Evolutionary conservation across 2,797 vertebrate species (phyloP), one percentile per base, ranked within the genome.

Genomic region (Petrocephalus sullivani): DNA sequence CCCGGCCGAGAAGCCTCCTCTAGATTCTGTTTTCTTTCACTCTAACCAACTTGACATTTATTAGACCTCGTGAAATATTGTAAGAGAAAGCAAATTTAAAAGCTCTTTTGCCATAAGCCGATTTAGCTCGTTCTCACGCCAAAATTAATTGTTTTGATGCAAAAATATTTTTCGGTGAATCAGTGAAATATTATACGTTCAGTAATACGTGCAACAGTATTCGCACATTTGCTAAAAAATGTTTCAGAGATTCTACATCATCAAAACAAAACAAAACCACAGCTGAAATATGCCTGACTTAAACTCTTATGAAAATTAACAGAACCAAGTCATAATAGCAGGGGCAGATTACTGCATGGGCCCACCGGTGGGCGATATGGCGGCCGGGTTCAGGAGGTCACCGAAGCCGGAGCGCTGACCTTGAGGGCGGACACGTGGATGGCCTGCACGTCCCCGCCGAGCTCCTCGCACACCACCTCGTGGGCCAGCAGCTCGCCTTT

Each of bases 371-470:
- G 3, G 12, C 6, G 3, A 41, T 37, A 75, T 23, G 0, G 67
- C 28, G 10, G 12, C 14, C 28, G 12, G 12, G 28, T 37, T 71
- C 5, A 37, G 67, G 28, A 71, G 9, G 14, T 28, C 12, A 4
- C 14, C 28, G 33, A 71, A 10, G n/a, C n/a, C 19, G 51, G 75
- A 58, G 16, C 46, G 2, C 61, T 92, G 92, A 98, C 98, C 95
- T 96, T 98, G 14, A 98, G 95, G 0, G 98, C 98, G 9, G 98
- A 99, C 88, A 99, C 87, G 87, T 96, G 96, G 86, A 99, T 94
- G 4, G 97, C 95, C 91, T 99, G 98, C 21, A 99, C 95, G 7
- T 99, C 98, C 5, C 98, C 98, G 58, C 98, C 98, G 0, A 96
- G 96, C 87, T 98, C 97, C 93, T 99, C 98, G 89, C 98, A 99